Evolutionary conservation across 2,888 invertebrate genomes (phyloP).

Genomic region (Cyclophora punctaria): DNA sequence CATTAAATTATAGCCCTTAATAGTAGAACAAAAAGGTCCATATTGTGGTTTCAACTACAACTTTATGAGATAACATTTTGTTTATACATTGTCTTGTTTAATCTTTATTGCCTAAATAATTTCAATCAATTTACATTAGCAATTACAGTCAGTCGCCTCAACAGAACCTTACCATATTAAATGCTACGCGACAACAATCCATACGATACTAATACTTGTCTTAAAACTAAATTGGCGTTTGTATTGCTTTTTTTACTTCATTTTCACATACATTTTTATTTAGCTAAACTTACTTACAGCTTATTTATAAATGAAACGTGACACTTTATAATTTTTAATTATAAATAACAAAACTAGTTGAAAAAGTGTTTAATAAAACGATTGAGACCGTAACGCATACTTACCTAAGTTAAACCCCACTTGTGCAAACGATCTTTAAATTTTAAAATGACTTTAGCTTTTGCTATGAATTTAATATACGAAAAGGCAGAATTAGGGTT

Average conservation of each 20-base stretch:
- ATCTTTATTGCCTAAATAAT: too few species aligned
- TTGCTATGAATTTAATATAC: background rate
- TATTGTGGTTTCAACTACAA: too few species aligned
- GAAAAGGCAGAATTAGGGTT: background rate
- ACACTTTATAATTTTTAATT: background rate
- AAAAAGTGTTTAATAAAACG: too few species aligned
- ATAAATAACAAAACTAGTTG: slow-evolving; percentile 1
- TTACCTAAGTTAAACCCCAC: background rate
- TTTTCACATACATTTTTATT: slow-evolving; percentile 7
- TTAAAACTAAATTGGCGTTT: slow-evolving; percentile 66
- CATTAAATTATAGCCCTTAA: slow-evolving; percentile 9
- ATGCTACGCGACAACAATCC: slow-evolving; percentile 31
- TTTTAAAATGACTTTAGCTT: background rate
- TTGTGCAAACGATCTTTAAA: slow-evolving; percentile 1
- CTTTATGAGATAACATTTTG: too few species aligned
- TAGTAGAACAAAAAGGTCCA: background rate
- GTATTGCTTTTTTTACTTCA: slow-evolving; percentile 54
- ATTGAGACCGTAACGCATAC: too few species aligned
- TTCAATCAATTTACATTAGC: too few species aligned
- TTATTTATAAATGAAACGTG: slow-evolving; percentile 1
- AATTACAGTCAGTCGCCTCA: slow-evolving; percentile 24
- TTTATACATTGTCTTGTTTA: too few species aligned
- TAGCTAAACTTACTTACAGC: background rate
- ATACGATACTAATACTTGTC: slow-evolving; percentile 35
- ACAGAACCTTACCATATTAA: slow-evolving; percentile 18